Conservation (phyloP, 2,888 invertebrate species). For the Nomada fucata region DNA sequence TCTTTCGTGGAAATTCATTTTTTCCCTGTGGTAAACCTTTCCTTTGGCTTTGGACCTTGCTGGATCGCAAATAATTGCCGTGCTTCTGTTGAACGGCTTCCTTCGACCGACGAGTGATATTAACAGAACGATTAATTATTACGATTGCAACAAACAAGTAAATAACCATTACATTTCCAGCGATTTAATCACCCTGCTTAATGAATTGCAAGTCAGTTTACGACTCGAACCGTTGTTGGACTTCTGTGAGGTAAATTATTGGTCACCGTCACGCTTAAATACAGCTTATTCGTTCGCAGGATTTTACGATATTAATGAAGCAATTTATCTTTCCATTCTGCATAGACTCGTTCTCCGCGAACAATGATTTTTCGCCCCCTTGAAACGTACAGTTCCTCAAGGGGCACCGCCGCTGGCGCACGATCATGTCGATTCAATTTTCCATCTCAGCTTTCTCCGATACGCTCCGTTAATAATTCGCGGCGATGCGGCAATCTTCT, state of each 20-base stretch:
- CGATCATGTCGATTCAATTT: slow-evolving; percentile 68
- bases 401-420: slow-evolving; percentile 11
- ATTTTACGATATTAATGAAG: no score
- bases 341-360: not conserved
- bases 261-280: no score
- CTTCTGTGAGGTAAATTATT: no score
- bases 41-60: not conserved
- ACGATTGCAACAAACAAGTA: no score
- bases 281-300: no score
- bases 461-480: slow-evolving; percentile 82
- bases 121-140: no score
- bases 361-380: not conserved
- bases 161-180: no score
- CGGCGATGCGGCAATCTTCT: slow-evolving; percentile 72
- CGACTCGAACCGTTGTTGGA: no score
- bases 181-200: no score
- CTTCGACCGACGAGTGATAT: not conserved
- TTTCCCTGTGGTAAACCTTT: not conserved
- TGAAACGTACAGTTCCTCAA: not conserved
- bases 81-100: not conserved
- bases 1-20: not conserved
- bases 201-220: no score
- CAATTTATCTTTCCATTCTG: no score
- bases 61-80: not conserved
- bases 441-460: slow-evolving; percentile 80